A percentile compares a stretch with the other conserved stretches of the same genome.
phyloP scores from a whole-genome alignment of 1,140 invertebrate species.

The Drosophila nigrodunni region DNA sequence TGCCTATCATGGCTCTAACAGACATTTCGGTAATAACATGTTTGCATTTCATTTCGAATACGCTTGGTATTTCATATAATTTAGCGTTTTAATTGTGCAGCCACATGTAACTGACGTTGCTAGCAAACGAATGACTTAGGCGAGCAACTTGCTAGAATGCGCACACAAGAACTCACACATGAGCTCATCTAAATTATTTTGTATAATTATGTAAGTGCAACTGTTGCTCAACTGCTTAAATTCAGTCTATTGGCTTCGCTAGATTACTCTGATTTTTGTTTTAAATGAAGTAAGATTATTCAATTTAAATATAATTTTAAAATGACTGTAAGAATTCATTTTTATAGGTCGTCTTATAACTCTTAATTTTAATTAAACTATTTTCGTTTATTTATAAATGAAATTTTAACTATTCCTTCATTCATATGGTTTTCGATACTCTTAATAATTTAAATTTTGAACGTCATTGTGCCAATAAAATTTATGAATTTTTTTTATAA shows the following conservation, averaged over 20 bases:
- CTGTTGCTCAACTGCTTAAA: background rate
- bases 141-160: conserved; percentile 60
- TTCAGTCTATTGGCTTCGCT: background rate
- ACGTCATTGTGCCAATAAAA: too few species aligned
- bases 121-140: conserved; percentile 43
- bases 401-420: too few species aligned
- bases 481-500: too few species aligned
- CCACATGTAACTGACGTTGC: conserved; percentile 53
- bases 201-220: conserved; percentile 35
- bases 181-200: conserved; percentile 2
- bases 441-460: too few species aligned
- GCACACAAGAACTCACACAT: background rate
- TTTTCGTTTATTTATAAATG: too few species aligned
- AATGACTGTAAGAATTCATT: too few species aligned
- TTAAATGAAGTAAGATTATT: background rate
- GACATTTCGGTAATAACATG: conserved; percentile 70
- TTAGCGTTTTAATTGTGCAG: conserved; percentile 58
- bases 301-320: too few species aligned
- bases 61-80: conserved; percentile 56
- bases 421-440: too few species aligned
- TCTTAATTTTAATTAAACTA: too few species aligned
- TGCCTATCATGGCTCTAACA: conserved; percentile 37
- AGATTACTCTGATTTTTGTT: conserved; percentile 2
- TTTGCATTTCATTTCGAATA: conserved; percentile 64
- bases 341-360: too few species aligned